phyloP scores from a whole-genome alignment of 2,113 vertebrate genomes.

The Caranx melampygus region DNA sequence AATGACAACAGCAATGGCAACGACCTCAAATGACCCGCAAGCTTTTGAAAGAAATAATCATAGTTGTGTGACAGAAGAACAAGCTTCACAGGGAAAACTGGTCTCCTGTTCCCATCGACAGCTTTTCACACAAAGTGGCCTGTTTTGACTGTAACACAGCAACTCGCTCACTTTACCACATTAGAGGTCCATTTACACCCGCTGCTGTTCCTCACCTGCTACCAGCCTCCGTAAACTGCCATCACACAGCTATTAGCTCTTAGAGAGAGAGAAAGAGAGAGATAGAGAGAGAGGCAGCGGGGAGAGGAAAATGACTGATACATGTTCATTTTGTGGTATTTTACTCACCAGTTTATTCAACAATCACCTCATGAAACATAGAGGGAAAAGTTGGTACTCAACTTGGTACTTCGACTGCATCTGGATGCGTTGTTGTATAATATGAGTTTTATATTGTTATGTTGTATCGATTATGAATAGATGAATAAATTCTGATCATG shows the following conservation, averaged over 20 bases:
- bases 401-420: not conserved
- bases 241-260: constrained; percentile 12
- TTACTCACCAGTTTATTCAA: not conserved
- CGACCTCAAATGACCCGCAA: constrained; percentile 6
- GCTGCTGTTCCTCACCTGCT: constrained; percentile 33
- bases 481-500: not conserved
- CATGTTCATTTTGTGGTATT: not conserved
- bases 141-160: constrained; percentile 24
- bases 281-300: not conserved
- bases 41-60: constrained; percentile 16
- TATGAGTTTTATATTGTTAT: no score
- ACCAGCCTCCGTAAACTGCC: constrained; percentile 8
- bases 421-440: not conserved
- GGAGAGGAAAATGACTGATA: not conserved
- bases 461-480: not conserved
- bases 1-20: not conserved
- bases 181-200: constrained; percentile 62
- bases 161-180: constrained; percentile 47
- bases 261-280: not conserved
- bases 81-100: not conserved
- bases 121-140: constrained; percentile 48
- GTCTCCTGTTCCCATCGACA: not conserved
- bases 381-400: not conserved
- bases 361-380: not conserved
- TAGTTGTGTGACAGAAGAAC: not conserved